Base-by-base conservation (phyloP, 2,113 vertebrate genomes). In the Ginglymostoma cirratum region DNA sequence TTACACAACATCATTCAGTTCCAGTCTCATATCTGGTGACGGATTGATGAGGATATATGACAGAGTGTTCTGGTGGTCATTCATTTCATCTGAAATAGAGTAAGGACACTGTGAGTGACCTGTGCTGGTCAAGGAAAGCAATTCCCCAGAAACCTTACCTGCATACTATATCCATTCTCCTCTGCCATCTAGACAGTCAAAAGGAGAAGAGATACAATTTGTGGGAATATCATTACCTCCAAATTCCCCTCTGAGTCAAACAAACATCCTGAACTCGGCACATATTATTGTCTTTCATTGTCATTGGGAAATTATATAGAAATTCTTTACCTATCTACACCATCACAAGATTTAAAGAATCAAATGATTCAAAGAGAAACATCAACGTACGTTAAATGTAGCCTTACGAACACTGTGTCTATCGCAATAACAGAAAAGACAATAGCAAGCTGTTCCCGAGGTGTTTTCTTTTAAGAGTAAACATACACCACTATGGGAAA, bases 31-130 rank as follows among this genome's bases (percentile, higher is more conserved):
- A 95, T 99, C 99, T 92, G 99, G 99, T 89, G 98, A 98, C 6
- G 99, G 99, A 97, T 99, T 99, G 95, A 99, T 99, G 95, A 99
- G 97, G 96, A 99, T 99, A 76, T 99, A 99, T 67, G 99, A 99
- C 61, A 99, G 98, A 0, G 98, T 99, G 97, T 98, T 99, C 96
- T 99, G 98, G 94, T 99, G 98, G 96, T 99, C 99, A 61, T 99
- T 99, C 98, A 99, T 98, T 97, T 99, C 99, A 98, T 99, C 99
- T 99, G 96, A 95, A 97, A 85, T 95, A 21, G 38, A 72, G 96
- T 24, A 65, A 0, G 27, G 93, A 69, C 38, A 92, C 15, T 96
- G n/a, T 97, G 92, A 96, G 0, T 65, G 72, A 30, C 12, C 61
- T 61, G 69, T 69, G 67, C 38, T 72, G 67, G 48, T 90, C 52